Percentiles rank a stretch among this genome's conserved stretches.
These are phyloP conservation scores for Mus musculus DNA, from an alignment of 2,113 vertebrate genomes.

Conservation along the genomic window GRCm39 chr9:27965001-27965500, in stretches of 20 bases:
- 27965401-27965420: background rate
- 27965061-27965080: conserved; percentile 50
- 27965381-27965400: background rate
- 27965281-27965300: background rate
- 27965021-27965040: background rate
- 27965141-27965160: conserved; percentile 37
- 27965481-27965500: background rate
- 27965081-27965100: background rate
- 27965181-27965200: background rate
- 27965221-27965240: background rate
- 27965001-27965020: conserved; percentile 22
- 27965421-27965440: background rate
- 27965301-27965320: background rate
- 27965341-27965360: background rate
- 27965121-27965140: background rate
- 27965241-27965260: conserved; percentile 36
- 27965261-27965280: background rate
- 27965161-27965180: background rate
- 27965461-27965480: accelerated
- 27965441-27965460: background rate
- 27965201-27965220: conserved; percentile 5
- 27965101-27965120: conserved; percentile 45
- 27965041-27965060: background rate
- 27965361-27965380: accelerated
- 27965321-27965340: background rate